Base-by-base conservation (phyloP, 2,113 vertebrate genomes). In the Plotosus lineatus region DNA sequence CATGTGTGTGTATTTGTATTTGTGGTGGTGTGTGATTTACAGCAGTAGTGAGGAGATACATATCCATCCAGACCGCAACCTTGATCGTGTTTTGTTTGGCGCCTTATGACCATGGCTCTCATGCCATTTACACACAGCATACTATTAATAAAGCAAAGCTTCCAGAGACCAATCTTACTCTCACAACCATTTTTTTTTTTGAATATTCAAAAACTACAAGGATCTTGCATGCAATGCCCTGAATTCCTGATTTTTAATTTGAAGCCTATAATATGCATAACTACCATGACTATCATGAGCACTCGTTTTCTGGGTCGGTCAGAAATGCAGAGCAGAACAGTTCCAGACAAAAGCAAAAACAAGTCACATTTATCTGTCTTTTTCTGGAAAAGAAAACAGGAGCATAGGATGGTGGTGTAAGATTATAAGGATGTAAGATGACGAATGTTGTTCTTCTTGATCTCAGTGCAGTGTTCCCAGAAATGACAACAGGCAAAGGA, bases 71-170 rank as follows among this genome's bases (percentile, higher is more conserved):
- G 87, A 90, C 89, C 91, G 88, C 87, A 86, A 86, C 78, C 17
- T 86, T 83, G 87, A 48, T 73, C 77, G 76, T 91, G 90, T 93
- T 92, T 86, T 90, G 86, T 82, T 92, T 92, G 92, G 90, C 91
- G 92, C 89, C 86, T 91, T 86, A 88, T 88, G 72, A 84, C 80
- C 21, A 56, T 14, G 48, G 80, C 73, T 66, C 46, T 76, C 78
- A 85, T 83, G 73, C 68, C 69, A 83, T 77, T 63, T 77, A 58
- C 50, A 68, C 56, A 83, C 56, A 79, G 63, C 60, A 82, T 60
- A 79, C 42, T 82, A 68, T 83, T 77, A 60, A 80, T 80, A 77
- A 83, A 77, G 56, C 17, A 31, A 44, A 65, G 38, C 28, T 75
- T 69, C 82, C 72, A 68, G 68, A 78, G 71, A 75, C 73, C 65